Conservation (phyloP, 2,888 invertebrate species). For the Sarcophaga carnaria region DNA sequence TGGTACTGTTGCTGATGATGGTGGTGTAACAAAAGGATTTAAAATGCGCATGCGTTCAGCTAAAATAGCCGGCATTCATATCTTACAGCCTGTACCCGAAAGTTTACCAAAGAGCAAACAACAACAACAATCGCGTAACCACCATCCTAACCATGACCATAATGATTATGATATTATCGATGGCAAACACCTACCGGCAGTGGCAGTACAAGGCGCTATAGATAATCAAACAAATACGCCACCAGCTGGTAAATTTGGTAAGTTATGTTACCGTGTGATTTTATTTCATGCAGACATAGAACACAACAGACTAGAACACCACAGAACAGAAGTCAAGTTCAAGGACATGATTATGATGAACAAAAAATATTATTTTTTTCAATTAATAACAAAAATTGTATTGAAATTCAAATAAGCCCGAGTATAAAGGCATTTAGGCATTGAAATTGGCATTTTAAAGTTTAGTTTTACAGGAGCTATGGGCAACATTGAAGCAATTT, state of each 20-base stretch:
- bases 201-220: neutral
- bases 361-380: neutral
- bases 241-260: conserved; percentile 66
- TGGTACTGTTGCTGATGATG: conserved; percentile 32
- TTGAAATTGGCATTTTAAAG: too few relatives aligned
- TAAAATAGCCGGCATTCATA: conserved; percentile 70
- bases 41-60: conserved; percentile 69
- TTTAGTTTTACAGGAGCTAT: too few relatives aligned
- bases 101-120: conserved; percentile 56
- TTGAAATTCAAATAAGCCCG: too few relatives aligned
- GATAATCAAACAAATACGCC: conserved; percentile 45
- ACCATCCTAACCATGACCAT: neutral
- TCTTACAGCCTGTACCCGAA: conserved; percentile 69
- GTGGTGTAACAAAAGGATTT: conserved; percentile 70
- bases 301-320: neutral
- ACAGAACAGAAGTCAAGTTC: conserved; percentile 21
- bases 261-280: conserved; percentile 24
- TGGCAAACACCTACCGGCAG: neutral
- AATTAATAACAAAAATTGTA: too few relatives aligned
- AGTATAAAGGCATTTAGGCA: too few relatives aligned
- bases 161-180: neutral
- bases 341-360: conserved; percentile 45
- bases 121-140: neutral
- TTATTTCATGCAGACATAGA: neutral
- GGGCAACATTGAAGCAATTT: too few relatives aligned